phyloP scores from a whole-genome alignment of 2,113 vertebrate genomes.

The Anarrhichthys ocellatus region DNA sequence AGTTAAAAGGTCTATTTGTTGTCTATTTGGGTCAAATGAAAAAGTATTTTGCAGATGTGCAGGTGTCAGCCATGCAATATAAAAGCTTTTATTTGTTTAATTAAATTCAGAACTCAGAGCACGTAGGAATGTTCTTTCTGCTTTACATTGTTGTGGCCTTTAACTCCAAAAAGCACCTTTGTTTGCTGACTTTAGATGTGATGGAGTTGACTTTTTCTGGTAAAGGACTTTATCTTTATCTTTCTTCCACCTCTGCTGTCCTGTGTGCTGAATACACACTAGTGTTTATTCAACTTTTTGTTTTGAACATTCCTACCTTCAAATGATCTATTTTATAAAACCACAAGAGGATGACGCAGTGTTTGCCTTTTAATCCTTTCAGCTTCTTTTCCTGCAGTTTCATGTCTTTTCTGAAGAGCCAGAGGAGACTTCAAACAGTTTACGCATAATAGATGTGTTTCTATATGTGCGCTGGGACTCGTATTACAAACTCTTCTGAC shows the following conservation, averaged over 20 bases:
- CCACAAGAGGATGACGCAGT: neutral
- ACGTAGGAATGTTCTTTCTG: no score
- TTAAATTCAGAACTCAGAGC: no score
- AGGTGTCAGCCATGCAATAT: no score
- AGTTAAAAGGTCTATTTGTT: no score
- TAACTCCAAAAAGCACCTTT: no score
- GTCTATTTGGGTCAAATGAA: no score
- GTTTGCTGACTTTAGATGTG: neutral
- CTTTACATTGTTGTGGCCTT: no score
- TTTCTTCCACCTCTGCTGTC: neutral
- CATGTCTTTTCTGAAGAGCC: neutral
- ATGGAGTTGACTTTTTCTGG: neutral
- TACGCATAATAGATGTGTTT: slow-evolving; percentile 21
- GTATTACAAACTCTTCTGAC: neutral
- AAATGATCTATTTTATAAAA: neutral
- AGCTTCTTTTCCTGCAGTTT: neutral
- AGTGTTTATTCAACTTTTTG: neutral
- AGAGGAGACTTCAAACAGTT: neutral
- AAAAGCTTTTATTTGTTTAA: no score
- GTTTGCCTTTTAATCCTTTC: neutral
- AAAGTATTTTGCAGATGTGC: no score
- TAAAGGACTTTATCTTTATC: neutral
- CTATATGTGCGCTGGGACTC: slow-evolving; percentile 11
- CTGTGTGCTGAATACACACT: neutral
- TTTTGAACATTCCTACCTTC: neutral